phyloP scores from a whole-genome alignment of 2,797 vertebrate genomes.

The Phaenicophaeus curvirostris region DNA sequence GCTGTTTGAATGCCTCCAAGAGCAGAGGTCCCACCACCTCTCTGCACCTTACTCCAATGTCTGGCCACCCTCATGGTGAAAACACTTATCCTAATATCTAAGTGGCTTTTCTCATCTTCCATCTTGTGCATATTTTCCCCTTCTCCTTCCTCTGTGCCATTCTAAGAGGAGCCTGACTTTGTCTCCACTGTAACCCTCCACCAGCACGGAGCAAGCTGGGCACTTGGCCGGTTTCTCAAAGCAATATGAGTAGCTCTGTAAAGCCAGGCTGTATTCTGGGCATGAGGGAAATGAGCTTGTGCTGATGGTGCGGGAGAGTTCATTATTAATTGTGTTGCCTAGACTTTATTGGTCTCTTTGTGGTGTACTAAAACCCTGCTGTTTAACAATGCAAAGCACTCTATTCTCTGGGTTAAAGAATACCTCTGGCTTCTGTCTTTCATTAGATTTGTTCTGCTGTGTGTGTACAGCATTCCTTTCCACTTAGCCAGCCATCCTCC shows the following conservation, averaged over 20 bases:
- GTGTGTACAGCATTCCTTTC: constrained; percentile 44
- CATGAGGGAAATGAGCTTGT: not conserved
- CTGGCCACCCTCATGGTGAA: not conserved
- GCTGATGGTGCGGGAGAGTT: not conserved
- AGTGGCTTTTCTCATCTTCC: not conserved
- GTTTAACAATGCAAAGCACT: not conserved
- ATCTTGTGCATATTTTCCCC: not conserved
- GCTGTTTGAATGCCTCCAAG: not conserved
- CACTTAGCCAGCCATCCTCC: not conserved
- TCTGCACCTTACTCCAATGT: not conserved
- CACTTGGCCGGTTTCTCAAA: not conserved
- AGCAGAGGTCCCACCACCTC: not conserved
- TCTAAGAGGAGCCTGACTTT: not conserved
- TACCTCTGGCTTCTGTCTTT: constrained; percentile 30
- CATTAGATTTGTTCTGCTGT: constrained; percentile 15
- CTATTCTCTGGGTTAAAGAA: not conserved
- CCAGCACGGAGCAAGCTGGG: not conserved
- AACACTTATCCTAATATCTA: not conserved
- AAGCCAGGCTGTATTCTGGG: not conserved
- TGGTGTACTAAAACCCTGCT: not conserved
- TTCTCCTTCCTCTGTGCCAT: not conserved
- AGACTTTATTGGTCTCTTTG: not conserved
- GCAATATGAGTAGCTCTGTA: not conserved
- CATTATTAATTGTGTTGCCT: constrained; percentile 22
- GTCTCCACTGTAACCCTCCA: not conserved